phyloP scores from a whole-genome alignment of 2,113 vertebrate species.

The Carassius carassius region DNA sequence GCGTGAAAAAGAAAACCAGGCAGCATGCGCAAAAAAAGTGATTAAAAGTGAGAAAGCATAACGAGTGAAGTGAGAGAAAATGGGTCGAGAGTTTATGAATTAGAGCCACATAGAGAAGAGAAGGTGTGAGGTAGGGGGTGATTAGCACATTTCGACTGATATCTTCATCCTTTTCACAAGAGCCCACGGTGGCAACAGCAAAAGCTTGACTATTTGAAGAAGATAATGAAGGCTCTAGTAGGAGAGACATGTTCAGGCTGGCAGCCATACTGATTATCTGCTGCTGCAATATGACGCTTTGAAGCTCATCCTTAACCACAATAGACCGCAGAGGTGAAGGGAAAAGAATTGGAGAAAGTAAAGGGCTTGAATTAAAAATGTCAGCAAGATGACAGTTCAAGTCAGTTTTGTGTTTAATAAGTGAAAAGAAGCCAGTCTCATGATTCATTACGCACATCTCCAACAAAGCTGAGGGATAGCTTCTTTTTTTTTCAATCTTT shows the following conservation, averaged over 20 bases:
- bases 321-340: background rate
- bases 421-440: background rate
- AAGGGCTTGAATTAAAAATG: background rate
- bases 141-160: constrained; percentile 42
- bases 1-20: background rate
- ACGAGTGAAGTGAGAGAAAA: background rate
- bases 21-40: background rate
- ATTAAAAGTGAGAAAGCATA: constrained; percentile 22
- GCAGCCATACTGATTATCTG: constrained; percentile 23
- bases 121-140: constrained; percentile 11
- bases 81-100: background rate
- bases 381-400: background rate
- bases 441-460: constrained; percentile 5
- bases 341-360: background rate
- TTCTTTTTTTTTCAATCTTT: background rate
- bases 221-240: constrained; percentile 25
- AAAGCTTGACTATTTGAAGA: constrained; percentile 12
- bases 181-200: background rate
- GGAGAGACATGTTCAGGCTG: constrained; percentile 2
- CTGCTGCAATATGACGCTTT: constrained; percentile 11
- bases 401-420: constrained; percentile 20
- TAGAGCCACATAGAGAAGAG: constrained; percentile 3
- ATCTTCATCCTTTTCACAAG: constrained; percentile 19
- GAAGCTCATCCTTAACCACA: constrained; percentile 20
- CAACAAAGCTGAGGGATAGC: background rate